phyloP scores from a whole-genome alignment of 2,797 vertebrate species.

The Dermochelys coriacea region DNA sequence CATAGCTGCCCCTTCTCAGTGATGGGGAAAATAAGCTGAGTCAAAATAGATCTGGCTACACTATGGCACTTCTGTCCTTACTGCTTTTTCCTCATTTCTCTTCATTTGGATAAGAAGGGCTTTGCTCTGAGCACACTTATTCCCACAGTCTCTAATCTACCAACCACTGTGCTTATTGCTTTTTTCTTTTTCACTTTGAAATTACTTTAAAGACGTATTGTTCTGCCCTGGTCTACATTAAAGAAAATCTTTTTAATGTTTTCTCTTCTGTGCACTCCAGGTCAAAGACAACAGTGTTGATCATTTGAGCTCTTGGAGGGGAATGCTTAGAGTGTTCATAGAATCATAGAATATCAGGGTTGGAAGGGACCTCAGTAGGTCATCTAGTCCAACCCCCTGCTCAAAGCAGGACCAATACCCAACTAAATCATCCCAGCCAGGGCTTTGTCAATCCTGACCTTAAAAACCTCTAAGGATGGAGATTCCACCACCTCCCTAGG shows the following conservation, averaged over 20 bases:
- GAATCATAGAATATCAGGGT: too few relatives aligned
- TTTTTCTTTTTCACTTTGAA: constrained; percentile 74
- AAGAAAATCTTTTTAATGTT: constrained; percentile 4
- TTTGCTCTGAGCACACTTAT: constrained; percentile 70
- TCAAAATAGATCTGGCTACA: constrained; percentile 61
- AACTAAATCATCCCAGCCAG: too few relatives aligned
- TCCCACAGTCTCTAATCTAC: constrained; percentile 70
- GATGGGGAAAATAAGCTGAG: constrained; percentile 73
- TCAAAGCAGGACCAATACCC: too few relatives aligned
- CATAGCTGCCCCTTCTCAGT: constrained; percentile 58
- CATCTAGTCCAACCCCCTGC: too few relatives aligned
- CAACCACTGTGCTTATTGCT: constrained; percentile 67
- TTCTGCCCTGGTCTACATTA: neutral
- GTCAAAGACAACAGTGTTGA: constrained; percentile 56
- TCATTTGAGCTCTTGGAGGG: constrained; percentile 22
- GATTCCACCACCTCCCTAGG: too few relatives aligned
- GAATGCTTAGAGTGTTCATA: neutral
- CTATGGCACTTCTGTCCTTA: constrained; percentile 16
- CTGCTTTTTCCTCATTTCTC: constrained; percentile 73
- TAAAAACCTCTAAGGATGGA: too few relatives aligned
- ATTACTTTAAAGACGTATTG: constrained; percentile 57
- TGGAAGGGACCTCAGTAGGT: too few relatives aligned
- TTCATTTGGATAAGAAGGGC: constrained; percentile 71
- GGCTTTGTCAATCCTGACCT: too few relatives aligned
- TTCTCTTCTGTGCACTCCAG: neutral